Evolutionary conservation across 2,113 vertebrate genomes (phyloP), one percentile per base, ranked within the genome.

Genomic region (Rhipidura dahli): DNA sequence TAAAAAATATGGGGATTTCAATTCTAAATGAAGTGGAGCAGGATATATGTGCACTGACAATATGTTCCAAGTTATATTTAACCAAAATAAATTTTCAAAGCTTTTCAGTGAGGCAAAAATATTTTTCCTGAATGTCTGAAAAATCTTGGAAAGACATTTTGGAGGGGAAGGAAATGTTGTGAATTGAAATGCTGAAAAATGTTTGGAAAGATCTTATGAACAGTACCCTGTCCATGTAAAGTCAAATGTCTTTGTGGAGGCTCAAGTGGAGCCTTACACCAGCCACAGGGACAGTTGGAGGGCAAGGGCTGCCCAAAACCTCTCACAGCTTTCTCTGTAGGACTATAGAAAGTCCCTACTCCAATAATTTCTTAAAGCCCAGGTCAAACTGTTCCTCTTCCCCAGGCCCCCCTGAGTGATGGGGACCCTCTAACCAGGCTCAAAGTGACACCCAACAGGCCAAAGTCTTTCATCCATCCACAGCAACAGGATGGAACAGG

Each of bases 1-100:
- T 28, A 2, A 77, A 87, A 88, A 57, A 56, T 56, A 60, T 13
- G 7, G 11, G 18, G 9, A 40, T 87, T 90, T 77, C 18, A 35
- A 24, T 65, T 80, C 33, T 83, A 76, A 64, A 93, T 73, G 11
- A 68, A 60, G 51, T 81, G 26, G 17, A 66, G 19, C 9, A 31
- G 11, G 27, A 53, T 23, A 63, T 76, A 88, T 7, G 26, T 59
- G n/a, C 44, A 73, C 64, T 65, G 47, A 88, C n/a, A 88, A 66
- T 28, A 61, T 69, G 35, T 80, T 90, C 54, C 47, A 71, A 45
- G 22, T 45, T 95, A 72, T 88, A 50, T 50, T 93, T 69, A 60
- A 69, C 45, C 0, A 61, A 35, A 77, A 91, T 59, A 56, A 18
- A 1, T 14, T 19, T 79, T 75, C 40, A 88, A 83, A 90, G 39